Base-by-base conservation (phyloP, 2,113 vertebrate genomes). In the Actinemys pallida region DNA sequence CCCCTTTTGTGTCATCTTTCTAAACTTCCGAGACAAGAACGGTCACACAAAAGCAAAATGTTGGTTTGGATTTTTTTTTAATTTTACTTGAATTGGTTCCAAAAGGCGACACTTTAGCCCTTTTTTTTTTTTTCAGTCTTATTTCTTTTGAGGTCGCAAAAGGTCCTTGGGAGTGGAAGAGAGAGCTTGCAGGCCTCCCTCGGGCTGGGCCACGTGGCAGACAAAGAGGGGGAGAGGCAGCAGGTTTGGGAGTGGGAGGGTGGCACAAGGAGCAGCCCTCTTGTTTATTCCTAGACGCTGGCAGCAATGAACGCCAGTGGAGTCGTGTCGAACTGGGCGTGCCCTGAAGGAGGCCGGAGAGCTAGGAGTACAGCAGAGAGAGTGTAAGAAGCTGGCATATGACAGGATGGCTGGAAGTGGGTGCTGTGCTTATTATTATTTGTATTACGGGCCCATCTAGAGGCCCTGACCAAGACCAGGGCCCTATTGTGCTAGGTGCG, bases 41-140 rank as follows among this genome's bases (percentile, higher is more conserved):
- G 2, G 45, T 76, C 83, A 6, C 53, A 4, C 24, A 25, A 1
- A 1, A 35, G 16, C 86, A 22, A 49, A 0, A 1, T 5, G 11
- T 0, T 1, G 0, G 4, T 9, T 84, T 59, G 10, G 69, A 31
- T 50, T 47, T 45, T 49, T 50, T 13, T 47, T 24, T 1, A 35
- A 29, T 22, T 27, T 47, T 25, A 47, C 42, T 78, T 47, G n/a
- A 53, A 16, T 86, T 45, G 27, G n/a, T 86, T 49, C 62, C 84
- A 75, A 69, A 50, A 69, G 19, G 47, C 3, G 17, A 69, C 83
- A 69, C 47, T 69, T 50, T 16, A 7, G 31, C 45, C 31, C 22
- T 13, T 69, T n/a, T 84, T 8, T 69, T n/a, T 84, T 8, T 14
- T 22, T 31, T 19, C 35, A 31, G 8, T 29, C 53, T 13, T 42